phyloP scores from a whole-genome alignment of 2,797 vertebrate genomes.

The Trachurus trachurus region DNA sequence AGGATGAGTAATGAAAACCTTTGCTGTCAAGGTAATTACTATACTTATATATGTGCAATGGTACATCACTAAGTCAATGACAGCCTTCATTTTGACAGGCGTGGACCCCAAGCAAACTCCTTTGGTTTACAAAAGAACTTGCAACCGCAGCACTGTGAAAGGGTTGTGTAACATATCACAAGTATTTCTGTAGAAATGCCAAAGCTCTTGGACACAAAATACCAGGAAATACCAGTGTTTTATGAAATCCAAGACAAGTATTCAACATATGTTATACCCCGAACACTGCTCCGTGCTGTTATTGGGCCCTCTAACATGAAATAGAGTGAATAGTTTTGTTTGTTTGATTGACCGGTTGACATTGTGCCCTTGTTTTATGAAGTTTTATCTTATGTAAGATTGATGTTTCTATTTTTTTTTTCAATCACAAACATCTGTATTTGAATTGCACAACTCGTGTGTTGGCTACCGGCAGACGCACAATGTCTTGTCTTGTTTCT shows the following conservation, averaged over 20 bases:
- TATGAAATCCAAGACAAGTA: constrained; percentile 72
- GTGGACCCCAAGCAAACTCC: constrained; percentile 62
- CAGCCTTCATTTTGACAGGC: constrained; percentile 69
- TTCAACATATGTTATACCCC: constrained; percentile 59
- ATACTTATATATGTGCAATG: constrained; percentile 63
- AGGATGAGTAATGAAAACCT: constrained; percentile 66
- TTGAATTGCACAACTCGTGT: constrained; percentile 24
- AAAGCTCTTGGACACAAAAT: constrained; percentile 61
- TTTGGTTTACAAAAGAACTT: constrained; percentile 54
- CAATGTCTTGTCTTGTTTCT: constrained; percentile 49
- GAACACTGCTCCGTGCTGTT: constrained; percentile 19
- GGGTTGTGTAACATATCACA: constrained; percentile 71
- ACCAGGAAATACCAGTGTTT: constrained; percentile 76
- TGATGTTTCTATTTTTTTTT: constrained; percentile 22
- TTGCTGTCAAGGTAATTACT: constrained; percentile 72
- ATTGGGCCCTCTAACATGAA: constrained; percentile 16
- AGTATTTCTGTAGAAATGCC: constrained; percentile 59
- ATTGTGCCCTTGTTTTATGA: constrained; percentile 10
- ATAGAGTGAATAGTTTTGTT: constrained; percentile 24
- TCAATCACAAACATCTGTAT: constrained; percentile 38
- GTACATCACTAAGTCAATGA: constrained; percentile 73
- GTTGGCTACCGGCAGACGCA: constrained; percentile 20
- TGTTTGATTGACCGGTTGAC: constrained; percentile 6
- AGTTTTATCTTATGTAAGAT: constrained; percentile 23
- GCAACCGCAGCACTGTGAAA: constrained; percentile 27